Evolutionary conservation across 1,140 invertebrate species (phyloP).

Genomic region (Chironomus striatipennis): DNA sequence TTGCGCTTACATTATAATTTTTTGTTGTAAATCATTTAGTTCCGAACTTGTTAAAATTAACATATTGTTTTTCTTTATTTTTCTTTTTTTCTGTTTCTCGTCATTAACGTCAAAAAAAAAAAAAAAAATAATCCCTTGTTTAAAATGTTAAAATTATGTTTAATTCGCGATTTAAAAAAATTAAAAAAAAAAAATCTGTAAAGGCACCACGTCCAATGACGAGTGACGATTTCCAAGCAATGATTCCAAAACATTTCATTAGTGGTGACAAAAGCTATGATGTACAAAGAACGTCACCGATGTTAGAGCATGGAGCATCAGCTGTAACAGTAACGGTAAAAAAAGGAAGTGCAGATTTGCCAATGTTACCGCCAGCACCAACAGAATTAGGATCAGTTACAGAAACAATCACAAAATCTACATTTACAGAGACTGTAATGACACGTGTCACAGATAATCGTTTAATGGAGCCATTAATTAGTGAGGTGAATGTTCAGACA

Average conservation of each 20-base stretch:
- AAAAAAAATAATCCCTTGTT: not conserved
- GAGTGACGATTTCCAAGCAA: constrained; percentile 86
- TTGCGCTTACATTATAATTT: no score
- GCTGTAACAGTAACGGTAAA: constrained; percentile 64
- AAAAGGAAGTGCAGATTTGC: constrained; percentile 51
- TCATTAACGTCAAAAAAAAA: not conserved
- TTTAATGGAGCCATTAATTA: constrained; percentile 68
- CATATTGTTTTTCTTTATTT: constrained; percentile 17
- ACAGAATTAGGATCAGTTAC: constrained; percentile 75
- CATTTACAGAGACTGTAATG: constrained; percentile 87
- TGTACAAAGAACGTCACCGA: constrained; percentile 26
- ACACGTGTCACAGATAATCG: constrained; percentile 87
- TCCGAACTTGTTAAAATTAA: constrained; percentile 10
- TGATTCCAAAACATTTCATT: constrained; percentile 84
- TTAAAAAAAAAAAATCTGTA: not conserved
- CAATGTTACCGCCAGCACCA: constrained; percentile 71
- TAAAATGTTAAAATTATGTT: not conserved
- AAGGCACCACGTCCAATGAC: constrained; percentile 68
- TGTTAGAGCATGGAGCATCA: constrained; percentile 41
- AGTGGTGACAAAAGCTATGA: constrained; percentile 39
- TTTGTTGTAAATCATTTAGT: no score
- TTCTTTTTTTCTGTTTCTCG: constrained; percentile 21
- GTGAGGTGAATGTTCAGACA: constrained; percentile 59
- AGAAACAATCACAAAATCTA: constrained; percentile 88
- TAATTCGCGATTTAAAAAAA: not conserved